Conservation (phyloP, 35 echinoderm and acorn worm genomes). For the Heliocidaris tuberculata region DNA sequence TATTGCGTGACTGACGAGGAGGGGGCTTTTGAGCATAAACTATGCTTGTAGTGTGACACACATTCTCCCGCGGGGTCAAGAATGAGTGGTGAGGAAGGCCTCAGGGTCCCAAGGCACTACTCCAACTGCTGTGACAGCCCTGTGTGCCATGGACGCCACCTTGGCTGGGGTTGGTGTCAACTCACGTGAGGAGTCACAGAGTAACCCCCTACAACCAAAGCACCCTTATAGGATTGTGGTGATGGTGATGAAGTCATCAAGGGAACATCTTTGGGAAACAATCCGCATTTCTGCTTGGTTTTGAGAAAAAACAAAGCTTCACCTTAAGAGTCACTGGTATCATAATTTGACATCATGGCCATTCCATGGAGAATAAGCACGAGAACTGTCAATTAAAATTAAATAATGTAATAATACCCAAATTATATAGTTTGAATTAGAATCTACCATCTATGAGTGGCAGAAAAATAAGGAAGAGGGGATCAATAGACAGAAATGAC, state of each 20-base stretch:
- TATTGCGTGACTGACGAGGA: neutral
- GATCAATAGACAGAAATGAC: too few relatives aligned
- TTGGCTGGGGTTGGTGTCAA: neutral
- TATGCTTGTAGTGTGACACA: neutral
- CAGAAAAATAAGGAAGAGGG: too few relatives aligned
- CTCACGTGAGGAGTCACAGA: neutral
- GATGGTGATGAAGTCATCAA: neutral
- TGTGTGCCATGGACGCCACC: neutral
- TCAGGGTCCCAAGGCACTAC: neutral
- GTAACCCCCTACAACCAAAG: neutral
- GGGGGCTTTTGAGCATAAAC: neutral
- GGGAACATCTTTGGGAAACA: neutral
- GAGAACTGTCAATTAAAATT: too few relatives aligned
- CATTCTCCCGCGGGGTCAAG: conserved; percentile 6
- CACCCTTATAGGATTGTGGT: neutral
- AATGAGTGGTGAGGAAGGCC: neutral
- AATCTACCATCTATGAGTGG: too few relatives aligned
- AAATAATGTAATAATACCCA: too few relatives aligned
- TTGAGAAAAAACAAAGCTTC: neutral
- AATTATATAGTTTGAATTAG: too few relatives aligned
- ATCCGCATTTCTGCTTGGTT: neutral
- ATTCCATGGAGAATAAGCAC: neutral
- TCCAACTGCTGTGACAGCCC: neutral
- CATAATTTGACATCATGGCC: neutral
- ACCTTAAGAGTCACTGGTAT: neutral